Evolutionary conservation across 2,113 vertebrate species (phyloP).

Genomic region (Mustelus asterias): DNA sequence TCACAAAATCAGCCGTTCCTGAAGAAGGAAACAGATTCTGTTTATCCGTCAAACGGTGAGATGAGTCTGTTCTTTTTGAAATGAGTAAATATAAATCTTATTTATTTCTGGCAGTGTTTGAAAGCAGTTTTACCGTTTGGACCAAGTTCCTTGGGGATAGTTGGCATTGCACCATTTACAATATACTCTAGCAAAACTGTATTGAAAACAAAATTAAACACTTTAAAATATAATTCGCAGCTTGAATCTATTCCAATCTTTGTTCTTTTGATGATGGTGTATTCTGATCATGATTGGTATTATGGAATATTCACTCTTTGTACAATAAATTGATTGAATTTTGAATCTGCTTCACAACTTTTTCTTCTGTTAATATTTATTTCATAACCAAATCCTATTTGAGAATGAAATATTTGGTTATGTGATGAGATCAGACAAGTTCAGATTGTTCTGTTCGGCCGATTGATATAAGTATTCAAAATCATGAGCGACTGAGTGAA

Average conservation of each 20-base stretch:
- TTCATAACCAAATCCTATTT: neutral
- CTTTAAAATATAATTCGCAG: no score
- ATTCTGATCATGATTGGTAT: neutral
- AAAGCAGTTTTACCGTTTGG: neutral
- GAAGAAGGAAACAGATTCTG: neutral
- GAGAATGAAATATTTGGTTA: neutral
- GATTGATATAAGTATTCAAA: neutral
- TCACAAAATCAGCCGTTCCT: neutral
- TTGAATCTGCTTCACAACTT: neutral
- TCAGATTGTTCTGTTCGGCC: neutral
- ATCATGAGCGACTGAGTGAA: neutral
- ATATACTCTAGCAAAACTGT: neutral
- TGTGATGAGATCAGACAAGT: neutral
- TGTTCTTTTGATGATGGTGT: neutral
- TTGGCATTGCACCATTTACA: no score
- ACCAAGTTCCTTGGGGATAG: neutral
- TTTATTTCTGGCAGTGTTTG: neutral
- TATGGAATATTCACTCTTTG: neutral
- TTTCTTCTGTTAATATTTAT: neutral
- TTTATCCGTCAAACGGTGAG: neutral
- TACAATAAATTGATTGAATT: slow-evolving; percentile 18
- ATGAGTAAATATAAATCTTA: neutral
- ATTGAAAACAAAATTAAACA: neutral
- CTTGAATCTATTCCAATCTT: neutral
- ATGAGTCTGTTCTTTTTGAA: neutral